Evolutionary conservation across 2,113 vertebrate genomes (phyloP).

Genomic region (Meleagris gallopavo): DNA sequence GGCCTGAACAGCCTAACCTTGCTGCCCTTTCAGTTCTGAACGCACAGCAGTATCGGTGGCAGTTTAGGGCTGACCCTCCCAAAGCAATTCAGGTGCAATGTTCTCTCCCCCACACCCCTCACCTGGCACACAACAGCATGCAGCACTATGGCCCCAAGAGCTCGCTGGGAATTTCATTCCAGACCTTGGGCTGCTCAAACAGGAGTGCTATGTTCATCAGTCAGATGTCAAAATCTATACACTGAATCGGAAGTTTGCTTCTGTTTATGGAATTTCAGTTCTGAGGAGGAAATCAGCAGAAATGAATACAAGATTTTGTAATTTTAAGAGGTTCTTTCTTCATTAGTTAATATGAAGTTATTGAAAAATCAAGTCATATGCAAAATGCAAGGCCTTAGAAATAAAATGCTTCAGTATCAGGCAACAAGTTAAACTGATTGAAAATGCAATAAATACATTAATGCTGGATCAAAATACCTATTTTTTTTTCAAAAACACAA

Average conservation of each 20-base stretch:
- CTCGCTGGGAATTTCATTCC: not conserved
- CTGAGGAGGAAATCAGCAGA: slow-evolving; percentile 36
- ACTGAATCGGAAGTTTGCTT: not conserved
- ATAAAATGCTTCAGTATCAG: slow-evolving; percentile 58
- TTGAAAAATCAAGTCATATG: slow-evolving; percentile 55
- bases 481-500: slow-evolving; percentile 54
- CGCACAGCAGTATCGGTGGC: not conserved
- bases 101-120: not conserved
- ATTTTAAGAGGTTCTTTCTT: slow-evolving; percentile 29
- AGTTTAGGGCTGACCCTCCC: not conserved
- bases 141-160: not conserved
- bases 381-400: slow-evolving; percentile 66
- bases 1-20: not conserved
- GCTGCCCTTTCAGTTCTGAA: not conserved
- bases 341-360: slow-evolving; percentile 8
- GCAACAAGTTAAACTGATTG: slow-evolving; percentile 68
- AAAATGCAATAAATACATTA: slow-evolving; percentile 59
- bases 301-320: slow-evolving; percentile 45
- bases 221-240: not conserved
- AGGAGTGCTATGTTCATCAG: not conserved
- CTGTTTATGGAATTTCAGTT: not conserved
- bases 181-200: slow-evolving; percentile 45
- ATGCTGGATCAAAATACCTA: slow-evolving; percentile 50
- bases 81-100: rapidly evolving
- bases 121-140: not conserved